Evolutionary conservation across 2,113 vertebrate species (phyloP), one percentile per base, ranked within the genome.

Genomic region (Zeus faber): DNA sequence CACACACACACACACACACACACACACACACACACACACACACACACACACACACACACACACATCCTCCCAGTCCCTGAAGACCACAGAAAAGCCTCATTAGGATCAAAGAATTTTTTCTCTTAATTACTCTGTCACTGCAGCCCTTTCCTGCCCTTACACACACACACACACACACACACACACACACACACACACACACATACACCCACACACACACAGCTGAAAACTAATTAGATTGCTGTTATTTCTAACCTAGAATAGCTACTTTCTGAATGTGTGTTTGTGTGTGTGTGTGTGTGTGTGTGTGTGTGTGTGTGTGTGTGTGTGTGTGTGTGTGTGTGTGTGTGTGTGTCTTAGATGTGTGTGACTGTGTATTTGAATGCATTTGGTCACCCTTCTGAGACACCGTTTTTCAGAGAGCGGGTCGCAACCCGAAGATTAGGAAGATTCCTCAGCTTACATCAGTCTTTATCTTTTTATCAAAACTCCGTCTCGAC

Each of bases 71-170:
- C 61, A 40, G 24, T 53, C 51, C 48, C 57, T 61, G 62, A 76
- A 29, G 29, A 70, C 55, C 55, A 57, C 37, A 70, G 70, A 79
- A 69, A 77, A 68, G 55, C 49, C 78, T 83, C 67, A 77, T 84
- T 83, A 79, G 83, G 73, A 83, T 84, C 79, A 85, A 85, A 81
- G 74, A 65, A 64, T 76, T 70, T 27, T 70, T 83, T 77, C 63
- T 71, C 31, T 77, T 79, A 83, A 82, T 84, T 72, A 80, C 74
- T 70, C 67, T 70, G 66, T 65, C 20, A 51, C 70, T 60, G 56
- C 24, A 71, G 65, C 54, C 57, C 23, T 18, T 68, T 75, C 67
- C 49, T 62, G 54, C 68, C 55, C 66, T 62, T 48, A 39, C 31
- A 35, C 41, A 33, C 52, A 27, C 14, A n/a, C 48, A 13, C 48